Evolutionary conservation across 2,888 invertebrate genomes (phyloP), one percentile per base, ranked within the genome.

Genomic region (Caenorhabditis doughertyi): DNA sequence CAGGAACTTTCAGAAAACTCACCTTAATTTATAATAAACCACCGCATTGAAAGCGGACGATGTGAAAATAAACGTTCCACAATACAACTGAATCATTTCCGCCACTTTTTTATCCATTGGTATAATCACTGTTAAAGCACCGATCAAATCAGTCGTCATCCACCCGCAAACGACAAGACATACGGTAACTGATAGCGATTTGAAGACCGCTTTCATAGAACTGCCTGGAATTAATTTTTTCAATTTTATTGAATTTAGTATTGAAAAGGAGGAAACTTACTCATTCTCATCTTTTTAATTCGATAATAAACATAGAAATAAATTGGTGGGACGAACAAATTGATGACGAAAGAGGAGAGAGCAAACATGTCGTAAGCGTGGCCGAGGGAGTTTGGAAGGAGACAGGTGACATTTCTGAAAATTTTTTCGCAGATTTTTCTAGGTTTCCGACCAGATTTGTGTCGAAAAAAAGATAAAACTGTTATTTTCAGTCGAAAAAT

Each of bases 111-210:
- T 29, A 67, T 81, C 76, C 81, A 81, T 81, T 23, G 76, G 76
- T 3, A 81, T 42, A 13, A 68, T 64, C n/a, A 81, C 76, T 13
- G 76, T 67, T 0, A 81, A 42, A 5, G 58, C 67, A 23, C 81
- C 81, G 13, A 76, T 76, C 7, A 76, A 67, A 25, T 81, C 81
- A 1, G 81, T 81, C 0, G 81, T 81, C 81, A 81, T 76, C 81
- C 81, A 81, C 7, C 81, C 81, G 23, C 71, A 49, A 1, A 77
- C 77, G 0, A 68, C 68, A n/a, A 77, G 68, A 32, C 68, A 60
- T n/a, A 77, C 77, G 11, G 77, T 70, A 2, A 77, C 77, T 2
- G 68, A 27, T 11, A 77, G 53, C 5, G 68, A 68, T 70, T 77
- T 77, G 77, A 68, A 68, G 13, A 77, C 77, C 8, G 77, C 74